phyloP scores from a whole-genome alignment of 2,113 vertebrate species.

The Thalassarche chlororhynchos region DNA sequence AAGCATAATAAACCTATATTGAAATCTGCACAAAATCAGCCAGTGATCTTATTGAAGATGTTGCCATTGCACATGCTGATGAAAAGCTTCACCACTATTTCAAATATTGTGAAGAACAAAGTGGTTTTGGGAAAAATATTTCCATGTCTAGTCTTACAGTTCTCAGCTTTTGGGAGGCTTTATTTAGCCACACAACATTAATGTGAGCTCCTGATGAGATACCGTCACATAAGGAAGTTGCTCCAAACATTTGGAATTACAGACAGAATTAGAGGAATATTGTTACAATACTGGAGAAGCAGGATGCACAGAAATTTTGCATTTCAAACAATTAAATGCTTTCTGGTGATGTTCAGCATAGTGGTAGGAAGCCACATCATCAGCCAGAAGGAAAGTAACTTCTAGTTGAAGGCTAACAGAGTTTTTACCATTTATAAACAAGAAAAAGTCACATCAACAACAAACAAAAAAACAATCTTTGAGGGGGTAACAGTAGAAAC shows the following conservation, averaged over 20 bases:
- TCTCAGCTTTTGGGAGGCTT: neutral
- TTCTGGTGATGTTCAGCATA: neutral
- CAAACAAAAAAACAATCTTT: neutral
- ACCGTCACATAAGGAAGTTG: neutral
- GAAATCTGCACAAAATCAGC: neutral
- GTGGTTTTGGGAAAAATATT: neutral
- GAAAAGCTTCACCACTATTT: neutral
- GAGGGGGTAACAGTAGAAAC: neutral
- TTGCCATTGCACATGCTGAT: neutral
- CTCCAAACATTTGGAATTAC: neutral
- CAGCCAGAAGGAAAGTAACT: neutral
- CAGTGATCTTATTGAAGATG: neutral
- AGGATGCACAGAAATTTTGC: neutral
- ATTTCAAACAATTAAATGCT: neutral
- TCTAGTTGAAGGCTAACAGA: neutral
- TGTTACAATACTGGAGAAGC: neutral
- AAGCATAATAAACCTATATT: neutral
- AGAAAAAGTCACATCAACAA: neutral
- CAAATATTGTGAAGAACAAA: neutral
- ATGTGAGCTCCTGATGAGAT: neutral
- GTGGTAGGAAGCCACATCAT: neutral
- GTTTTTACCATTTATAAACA: neutral
- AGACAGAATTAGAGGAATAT: neutral
- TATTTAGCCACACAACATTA: neutral
- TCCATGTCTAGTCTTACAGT: neutral